A percentile compares a stretch with the other conserved stretches of the same genome.
Conservation (phyloP, 1,140 invertebrate species). For the Conopomorpha cramerella region DNA sequence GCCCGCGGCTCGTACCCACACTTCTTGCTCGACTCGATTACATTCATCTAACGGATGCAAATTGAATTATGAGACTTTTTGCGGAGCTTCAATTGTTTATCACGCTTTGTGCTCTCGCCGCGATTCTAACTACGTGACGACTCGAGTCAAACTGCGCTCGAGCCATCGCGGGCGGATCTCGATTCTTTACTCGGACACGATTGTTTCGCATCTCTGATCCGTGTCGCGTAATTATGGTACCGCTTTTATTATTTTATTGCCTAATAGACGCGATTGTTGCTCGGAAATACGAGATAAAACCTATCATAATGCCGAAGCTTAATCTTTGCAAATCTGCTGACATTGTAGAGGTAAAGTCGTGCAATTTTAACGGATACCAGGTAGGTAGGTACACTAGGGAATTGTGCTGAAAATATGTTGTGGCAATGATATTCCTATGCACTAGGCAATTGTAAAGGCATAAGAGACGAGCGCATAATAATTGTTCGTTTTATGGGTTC, state of each 20-base stretch:
- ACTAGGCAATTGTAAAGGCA: conserved; percentile 24
- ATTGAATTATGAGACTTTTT: conserved; percentile 59
- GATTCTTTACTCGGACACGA: conserved; percentile 12
- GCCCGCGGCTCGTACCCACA: conserved; percentile 29
- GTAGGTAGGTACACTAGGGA: conserved; percentile 9
- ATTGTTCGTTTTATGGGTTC: conserved; percentile 38
- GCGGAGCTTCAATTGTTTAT: conserved; percentile 44
- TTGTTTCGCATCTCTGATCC: conserved; percentile 8
- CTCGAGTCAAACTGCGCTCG: conserved; percentile 40
- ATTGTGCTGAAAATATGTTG: conserved; percentile 20
- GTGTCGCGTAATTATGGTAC: conserved; percentile 44
- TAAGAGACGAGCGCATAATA: conserved; percentile 24
- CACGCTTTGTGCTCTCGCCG: conserved; percentile 49
- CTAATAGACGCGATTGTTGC: neutral
- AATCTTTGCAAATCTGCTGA: too few species aligned
- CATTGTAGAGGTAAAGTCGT: too few species aligned
- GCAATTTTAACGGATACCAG: too few species aligned
- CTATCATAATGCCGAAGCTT: too few species aligned
- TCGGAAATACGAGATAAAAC: neutral
- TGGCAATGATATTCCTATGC: conserved; percentile 16
- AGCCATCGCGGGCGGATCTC: conserved; percentile 33
- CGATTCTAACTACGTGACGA: conserved; percentile 45
- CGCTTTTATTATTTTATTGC: neutral
- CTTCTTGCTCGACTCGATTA: conserved; percentile 24
- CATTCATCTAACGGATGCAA: conserved; percentile 51